Evolutionary conservation across 2,888 invertebrate genomes (phyloP).

Genomic region (Melinopterus prodromus): DNA sequence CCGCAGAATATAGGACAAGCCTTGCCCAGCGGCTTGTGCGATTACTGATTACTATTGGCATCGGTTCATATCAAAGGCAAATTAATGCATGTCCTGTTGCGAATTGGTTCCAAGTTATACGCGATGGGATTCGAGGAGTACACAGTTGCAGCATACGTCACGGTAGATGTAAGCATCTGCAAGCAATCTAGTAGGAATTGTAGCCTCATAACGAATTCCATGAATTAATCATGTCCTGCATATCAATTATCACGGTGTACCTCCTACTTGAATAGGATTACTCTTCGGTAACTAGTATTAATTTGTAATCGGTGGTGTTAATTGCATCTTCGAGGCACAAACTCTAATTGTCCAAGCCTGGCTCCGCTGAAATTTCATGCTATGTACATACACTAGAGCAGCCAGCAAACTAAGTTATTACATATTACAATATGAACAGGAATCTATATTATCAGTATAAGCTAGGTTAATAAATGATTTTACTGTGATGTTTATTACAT

Average conservation of each 20-base stretch:
- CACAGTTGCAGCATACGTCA: background rate
- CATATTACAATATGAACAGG: background rate
- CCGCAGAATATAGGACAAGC: background rate
- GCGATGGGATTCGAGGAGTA: background rate
- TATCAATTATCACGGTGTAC: background rate
- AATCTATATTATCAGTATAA: too few species aligned
- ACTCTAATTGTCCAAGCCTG: background rate
- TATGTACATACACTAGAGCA: too few species aligned
- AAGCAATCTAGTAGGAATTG: background rate
- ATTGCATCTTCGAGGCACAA: background rate
- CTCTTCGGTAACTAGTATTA: background rate
- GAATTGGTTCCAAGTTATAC: constrained; percentile 10
- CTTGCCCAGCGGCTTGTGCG: background rate
- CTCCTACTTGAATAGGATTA: background rate
- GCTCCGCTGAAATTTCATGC: background rate
- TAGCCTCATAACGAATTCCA: background rate
- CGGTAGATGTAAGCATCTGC: background rate
- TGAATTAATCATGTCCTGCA: background rate
- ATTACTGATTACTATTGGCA: constrained; percentile 9
- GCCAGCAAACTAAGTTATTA: background rate
- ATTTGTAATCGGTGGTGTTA: background rate
- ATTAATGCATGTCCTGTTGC: background rate
- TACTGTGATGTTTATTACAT: too few species aligned
- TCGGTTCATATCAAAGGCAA: constrained; percentile 22
- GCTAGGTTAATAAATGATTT: too few species aligned